Evolutionary conservation across 2,888 invertebrate genomes (phyloP), one percentile per base, ranked within the genome.

Genomic region (Venustoraphidia nigricollis): DNA sequence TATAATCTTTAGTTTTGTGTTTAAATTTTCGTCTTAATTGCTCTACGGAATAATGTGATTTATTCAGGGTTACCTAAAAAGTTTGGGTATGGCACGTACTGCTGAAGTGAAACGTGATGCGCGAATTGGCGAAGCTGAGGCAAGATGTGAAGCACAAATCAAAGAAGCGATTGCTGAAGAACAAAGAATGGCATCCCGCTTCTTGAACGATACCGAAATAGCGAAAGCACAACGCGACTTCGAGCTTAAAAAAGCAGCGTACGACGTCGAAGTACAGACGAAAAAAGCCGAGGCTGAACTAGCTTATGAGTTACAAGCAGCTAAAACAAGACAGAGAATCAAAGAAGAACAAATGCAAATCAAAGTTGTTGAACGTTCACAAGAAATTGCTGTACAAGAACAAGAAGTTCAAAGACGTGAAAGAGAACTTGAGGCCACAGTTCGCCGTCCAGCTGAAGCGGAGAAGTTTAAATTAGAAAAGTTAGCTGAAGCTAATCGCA

Each of bases 311-410:
- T 66, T 94, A 49, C 92, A 94, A 75, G 92, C 92, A 1, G 93
- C 93, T 1, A 95, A 95, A 68, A 95, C 94, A 0, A 90, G 92
- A 59, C 95, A 96, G 63, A 79, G 89, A 53, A 92, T 93, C 59
- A 93, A 92, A 69, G 94, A 95, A 60, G 96, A 97, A 65, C 87
- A 94, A 62, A 96, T 96, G 95, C 94, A 96, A 63, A 92, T 96
- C 50, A 81, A 83, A 54, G 87, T 93, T 1, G 85, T 94, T 34
- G 93, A 94, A 66, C 78, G 93, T 49, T 81, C 84, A 1, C 95
- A 95, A 64, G 90, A 93, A 69, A 95, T 96, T 59, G 81, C 83
- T 45, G 90, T 97, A 39, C 42, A 47, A 11, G 47, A 47, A 47
- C 47, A 47, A 72, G 96, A 97, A 71, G 94, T 94, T 57, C 77